phyloP scores from a whole-genome alignment of 2,888 invertebrate genomes.

The Sesamia inferens region DNA sequence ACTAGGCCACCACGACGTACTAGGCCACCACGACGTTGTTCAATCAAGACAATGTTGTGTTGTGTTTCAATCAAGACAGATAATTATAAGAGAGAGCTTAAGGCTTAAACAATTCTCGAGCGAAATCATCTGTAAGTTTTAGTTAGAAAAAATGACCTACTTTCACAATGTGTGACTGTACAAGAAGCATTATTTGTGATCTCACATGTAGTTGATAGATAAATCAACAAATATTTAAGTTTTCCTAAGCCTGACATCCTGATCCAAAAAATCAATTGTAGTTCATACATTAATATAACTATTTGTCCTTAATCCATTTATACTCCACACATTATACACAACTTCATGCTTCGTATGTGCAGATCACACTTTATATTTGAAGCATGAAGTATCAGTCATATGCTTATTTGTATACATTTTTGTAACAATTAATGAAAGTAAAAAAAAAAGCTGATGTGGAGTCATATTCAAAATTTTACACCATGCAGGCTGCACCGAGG shows the following conservation, averaged over 20 bases:
- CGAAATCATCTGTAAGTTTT: constrained; percentile 48
- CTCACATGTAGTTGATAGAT: constrained; percentile 1
- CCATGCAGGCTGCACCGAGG: too few relatives aligned
- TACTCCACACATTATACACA: neutral
- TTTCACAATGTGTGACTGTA: constrained; percentile 55
- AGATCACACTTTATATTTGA: too few relatives aligned
- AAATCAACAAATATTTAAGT: neutral
- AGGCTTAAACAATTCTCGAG: constrained; percentile 36
- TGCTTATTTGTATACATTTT: too few relatives aligned
- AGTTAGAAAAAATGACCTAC: constrained; percentile 52
- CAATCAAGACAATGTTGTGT: too few relatives aligned
- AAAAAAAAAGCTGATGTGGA: neutral
- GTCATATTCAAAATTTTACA: too few relatives aligned
- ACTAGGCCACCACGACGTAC: too few relatives aligned
- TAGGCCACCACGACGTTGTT: too few relatives aligned
- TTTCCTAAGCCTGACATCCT: neutral
- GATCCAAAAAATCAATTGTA: neutral
- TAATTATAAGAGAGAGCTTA: constrained; percentile 15
- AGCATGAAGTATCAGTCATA: too few relatives aligned
- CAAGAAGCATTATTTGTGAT: constrained; percentile 8
- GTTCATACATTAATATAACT: neutral
- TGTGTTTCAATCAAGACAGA: neutral
- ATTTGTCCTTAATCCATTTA: neutral
- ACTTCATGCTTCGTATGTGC: too few relatives aligned
- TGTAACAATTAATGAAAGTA: neutral